These are phyloP conservation scores for Lepidostoma basale DNA, from an alignment of 1,140 invertebrate genomes.

Conservation along the genomic window DNA sequence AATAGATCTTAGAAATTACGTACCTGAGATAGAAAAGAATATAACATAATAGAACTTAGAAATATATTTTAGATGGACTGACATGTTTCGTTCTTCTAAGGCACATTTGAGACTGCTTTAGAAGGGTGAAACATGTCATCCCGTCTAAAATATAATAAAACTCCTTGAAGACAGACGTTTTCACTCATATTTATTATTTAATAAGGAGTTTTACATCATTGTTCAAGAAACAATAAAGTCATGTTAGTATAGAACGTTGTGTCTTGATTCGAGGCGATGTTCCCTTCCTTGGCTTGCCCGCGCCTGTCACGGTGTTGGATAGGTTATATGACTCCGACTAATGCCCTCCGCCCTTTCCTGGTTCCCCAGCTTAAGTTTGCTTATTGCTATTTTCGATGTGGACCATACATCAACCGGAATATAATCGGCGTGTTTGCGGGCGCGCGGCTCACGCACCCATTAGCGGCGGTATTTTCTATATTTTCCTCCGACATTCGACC, in stretches of 20 bases:
- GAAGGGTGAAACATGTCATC: too few species aligned
- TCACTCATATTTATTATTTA: too few species aligned
- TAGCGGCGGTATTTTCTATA: background rate
- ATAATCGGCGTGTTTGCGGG: background rate
- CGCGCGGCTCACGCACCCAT: background rate
- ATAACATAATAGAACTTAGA: too few species aligned
- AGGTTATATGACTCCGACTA: background rate
- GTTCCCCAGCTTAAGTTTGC: background rate
- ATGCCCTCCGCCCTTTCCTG: background rate
- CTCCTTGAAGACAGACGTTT: too few species aligned
- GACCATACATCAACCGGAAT: slow-evolving; percentile 7
- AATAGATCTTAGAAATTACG: too few species aligned
- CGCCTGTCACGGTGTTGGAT: background rate
- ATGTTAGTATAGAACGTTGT: background rate
- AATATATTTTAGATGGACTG: too few species aligned
- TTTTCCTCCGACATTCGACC: background rate
- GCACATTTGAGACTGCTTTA: too few species aligned
- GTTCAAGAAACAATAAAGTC: too few species aligned
- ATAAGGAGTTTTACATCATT: too few species aligned
- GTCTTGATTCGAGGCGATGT: background rate
- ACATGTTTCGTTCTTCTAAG: too few species aligned
- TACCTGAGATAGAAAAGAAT: too few species aligned
- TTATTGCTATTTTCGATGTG: slow-evolving; percentile 10
- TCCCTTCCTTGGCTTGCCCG: background rate
- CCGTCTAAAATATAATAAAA: too few species aligned